phyloP scores from a whole-genome alignment of 2,888 invertebrate genomes.

The Ctena decussata region DNA sequence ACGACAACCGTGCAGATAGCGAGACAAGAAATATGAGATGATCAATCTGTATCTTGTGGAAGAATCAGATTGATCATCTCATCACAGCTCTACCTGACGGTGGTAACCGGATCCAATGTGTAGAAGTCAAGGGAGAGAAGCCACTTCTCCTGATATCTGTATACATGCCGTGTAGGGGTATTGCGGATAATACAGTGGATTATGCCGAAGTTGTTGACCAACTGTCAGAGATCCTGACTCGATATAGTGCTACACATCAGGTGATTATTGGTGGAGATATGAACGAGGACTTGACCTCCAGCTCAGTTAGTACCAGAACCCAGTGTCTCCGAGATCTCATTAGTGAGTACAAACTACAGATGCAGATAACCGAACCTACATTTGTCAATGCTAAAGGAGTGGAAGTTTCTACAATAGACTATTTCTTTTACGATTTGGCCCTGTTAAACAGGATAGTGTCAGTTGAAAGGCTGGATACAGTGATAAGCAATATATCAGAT shows the following conservation, averaged over 20 bases:
- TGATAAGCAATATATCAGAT: slow-evolving; percentile 18
- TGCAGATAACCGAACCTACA: not conserved
- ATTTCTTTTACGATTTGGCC: not conserved
- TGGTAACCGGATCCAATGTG: slow-evolving; percentile 22
- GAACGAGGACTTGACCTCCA: slow-evolving; percentile 12
- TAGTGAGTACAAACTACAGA: not conserved
- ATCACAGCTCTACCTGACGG: not conserved
- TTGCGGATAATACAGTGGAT: not conserved
- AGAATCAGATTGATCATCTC: slow-evolving; percentile 19
- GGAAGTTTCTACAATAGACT: slow-evolving; percentile 26
- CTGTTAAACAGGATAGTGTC: not conserved
- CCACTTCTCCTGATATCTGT: slow-evolving; percentile 4
- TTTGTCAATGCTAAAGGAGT: slow-evolving; percentile 16
- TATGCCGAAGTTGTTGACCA: not conserved
- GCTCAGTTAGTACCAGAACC: not conserved
- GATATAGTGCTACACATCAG: not conserved
- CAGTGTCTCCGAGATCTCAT: slow-evolving; percentile 10
- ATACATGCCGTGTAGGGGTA: not conserved
- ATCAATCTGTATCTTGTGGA: no score
- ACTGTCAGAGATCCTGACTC: not conserved
- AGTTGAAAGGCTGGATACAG: not conserved
- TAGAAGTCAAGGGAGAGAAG: not conserved
- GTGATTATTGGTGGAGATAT: no score
- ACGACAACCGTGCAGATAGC: no score
- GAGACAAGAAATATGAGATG: no score